Conservation (phyloP, 2,797 vertebrate genomes). For the Taenioides sp. region DNA sequence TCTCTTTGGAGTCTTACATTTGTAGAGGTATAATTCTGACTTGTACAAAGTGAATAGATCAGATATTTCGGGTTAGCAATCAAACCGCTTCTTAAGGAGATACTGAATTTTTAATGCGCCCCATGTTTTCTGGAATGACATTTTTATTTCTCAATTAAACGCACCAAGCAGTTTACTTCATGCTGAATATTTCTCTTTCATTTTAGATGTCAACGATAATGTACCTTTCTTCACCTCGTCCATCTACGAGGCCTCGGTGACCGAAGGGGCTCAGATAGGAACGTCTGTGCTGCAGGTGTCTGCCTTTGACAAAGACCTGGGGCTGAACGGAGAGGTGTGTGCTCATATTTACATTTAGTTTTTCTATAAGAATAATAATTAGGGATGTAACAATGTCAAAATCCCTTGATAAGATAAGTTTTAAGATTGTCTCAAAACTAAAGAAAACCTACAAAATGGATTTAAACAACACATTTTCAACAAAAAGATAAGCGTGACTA, state of each 20-base stretch:
- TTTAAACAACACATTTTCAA: too few species aligned
- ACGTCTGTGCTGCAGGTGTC: constrained; percentile 86
- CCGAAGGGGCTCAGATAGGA: constrained; percentile 82
- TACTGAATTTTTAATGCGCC: constrained; percentile 19
- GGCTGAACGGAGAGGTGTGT: constrained; percentile 86
- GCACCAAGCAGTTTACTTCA: constrained; percentile 19
- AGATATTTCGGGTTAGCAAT: background rate
- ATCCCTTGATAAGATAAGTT: too few species aligned
- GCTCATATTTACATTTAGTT: constrained; percentile 2
- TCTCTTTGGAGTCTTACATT: background rate
- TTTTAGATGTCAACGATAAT: constrained; percentile 90
- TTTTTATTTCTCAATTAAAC: constrained; percentile 17
- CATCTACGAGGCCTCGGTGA: constrained; percentile 87
- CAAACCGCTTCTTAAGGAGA: constrained; percentile 8
- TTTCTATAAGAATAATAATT: background rate
- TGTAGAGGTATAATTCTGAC: background rate
- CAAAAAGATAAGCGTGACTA: too few species aligned
- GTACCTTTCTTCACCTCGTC: constrained; percentile 93
- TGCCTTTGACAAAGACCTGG: constrained; percentile 86
- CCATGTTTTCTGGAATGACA: background rate
- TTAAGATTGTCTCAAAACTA: too few species aligned
- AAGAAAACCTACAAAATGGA: too few species aligned
- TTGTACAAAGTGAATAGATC: constrained; percentile 6
- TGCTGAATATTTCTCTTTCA: constrained; percentile 24
- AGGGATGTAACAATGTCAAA: too few species aligned